These are phyloP conservation scores for Sciurus niger DNA, from an alignment of 2,113 vertebrate species.

Conservation along the genomic window DNA sequence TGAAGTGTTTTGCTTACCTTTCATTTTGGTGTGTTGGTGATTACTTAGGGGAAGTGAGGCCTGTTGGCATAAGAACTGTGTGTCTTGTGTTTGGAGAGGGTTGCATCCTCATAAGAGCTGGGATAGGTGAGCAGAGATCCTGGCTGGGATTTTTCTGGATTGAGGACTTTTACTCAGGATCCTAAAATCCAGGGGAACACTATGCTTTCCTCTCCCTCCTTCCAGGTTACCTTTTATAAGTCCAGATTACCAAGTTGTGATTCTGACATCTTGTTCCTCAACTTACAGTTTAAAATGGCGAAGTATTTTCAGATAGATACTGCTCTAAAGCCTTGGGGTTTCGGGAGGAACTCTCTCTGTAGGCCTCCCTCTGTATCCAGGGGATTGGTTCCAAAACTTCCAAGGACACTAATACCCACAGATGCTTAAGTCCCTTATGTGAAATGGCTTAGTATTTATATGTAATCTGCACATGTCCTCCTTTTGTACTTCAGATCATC, in stretches of 20 bases:
- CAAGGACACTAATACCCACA: background rate
- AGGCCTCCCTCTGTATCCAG: background rate
- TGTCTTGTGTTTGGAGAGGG: background rate
- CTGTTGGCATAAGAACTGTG: background rate
- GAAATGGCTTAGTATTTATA: background rate
- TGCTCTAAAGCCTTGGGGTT: conserved; percentile 13
- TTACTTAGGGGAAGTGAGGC: background rate
- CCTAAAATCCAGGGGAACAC: background rate
- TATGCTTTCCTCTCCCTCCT: background rate
- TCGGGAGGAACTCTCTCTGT: conserved; percentile 8
- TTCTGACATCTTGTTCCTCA: conserved; percentile 28
- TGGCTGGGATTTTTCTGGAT: background rate
- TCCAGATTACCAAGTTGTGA: background rate
- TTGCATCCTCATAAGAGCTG: background rate
- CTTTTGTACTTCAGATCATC: background rate
- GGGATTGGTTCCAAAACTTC: background rate
- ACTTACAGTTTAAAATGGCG: conserved; percentile 47
- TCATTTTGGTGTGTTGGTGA: background rate
- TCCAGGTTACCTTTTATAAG: background rate
- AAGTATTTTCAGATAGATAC: background rate
- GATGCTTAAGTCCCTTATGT: background rate
- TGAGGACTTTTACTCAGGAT: background rate
- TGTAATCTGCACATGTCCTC: background rate
- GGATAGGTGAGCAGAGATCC: background rate
- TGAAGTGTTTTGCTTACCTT: background rate